Evolutionary conservation across 2,113 vertebrate species (phyloP).

Genomic region (Lamprologus callipterus): DNA sequence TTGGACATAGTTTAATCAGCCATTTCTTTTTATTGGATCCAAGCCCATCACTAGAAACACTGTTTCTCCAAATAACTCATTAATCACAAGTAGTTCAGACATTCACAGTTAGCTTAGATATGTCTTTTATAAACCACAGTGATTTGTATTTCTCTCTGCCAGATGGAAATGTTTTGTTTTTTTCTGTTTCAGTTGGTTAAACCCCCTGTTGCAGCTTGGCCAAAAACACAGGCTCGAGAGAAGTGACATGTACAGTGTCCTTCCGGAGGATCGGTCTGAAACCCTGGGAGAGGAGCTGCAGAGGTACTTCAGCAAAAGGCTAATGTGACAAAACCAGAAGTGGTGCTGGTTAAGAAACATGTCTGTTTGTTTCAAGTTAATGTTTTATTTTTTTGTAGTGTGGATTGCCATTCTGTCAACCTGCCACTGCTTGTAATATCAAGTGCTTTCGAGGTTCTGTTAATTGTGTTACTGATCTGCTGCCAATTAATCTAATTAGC

Average conservation of each 20-base stretch:
- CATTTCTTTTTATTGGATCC: not conserved
- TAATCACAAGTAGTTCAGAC: not conserved
- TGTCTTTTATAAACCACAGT: not conserved
- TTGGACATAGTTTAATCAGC: not conserved
- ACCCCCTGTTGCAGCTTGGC: conserved; percentile 80
- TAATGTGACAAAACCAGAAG: not conserved
- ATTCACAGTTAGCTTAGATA: not conserved
- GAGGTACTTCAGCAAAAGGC: conserved; percentile 60
- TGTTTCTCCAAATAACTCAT: not conserved
- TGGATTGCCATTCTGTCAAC: not conserved
- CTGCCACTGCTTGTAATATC: not conserved
- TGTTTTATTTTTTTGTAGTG: not conserved
- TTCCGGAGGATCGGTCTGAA: conserved; percentile 79
- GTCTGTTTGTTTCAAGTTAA: not conserved
- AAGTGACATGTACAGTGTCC: conserved; percentile 85
- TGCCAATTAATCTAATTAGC: not conserved
- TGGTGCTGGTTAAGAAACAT: not conserved
- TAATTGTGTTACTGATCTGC: not conserved
- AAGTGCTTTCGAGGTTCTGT: not conserved
- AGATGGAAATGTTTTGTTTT: not conserved
- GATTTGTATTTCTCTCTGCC: not conserved
- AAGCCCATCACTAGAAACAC: not conserved
- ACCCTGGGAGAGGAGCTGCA: conserved; percentile 81
- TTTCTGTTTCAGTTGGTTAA: conserved; percentile 78
- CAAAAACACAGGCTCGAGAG: conserved; percentile 81